phyloP scores from a whole-genome alignment of 2,113 vertebrate genomes.

The Bothrops jararaca region DNA sequence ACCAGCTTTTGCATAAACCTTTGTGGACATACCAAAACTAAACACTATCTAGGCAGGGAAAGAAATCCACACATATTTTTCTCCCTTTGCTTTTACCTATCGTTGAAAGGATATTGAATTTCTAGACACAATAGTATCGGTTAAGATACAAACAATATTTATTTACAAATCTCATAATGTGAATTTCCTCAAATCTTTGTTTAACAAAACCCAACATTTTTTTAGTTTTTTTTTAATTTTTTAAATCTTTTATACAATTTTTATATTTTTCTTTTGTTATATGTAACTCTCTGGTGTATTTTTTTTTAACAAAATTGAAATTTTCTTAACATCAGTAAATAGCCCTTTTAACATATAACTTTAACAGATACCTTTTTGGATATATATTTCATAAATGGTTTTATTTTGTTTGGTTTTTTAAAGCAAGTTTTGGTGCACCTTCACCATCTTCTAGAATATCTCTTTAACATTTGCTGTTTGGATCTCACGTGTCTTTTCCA shows the following conservation, averaged over 20 bases:
- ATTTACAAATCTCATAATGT: neutral
- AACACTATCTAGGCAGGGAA: neutral
- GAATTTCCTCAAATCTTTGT: neutral
- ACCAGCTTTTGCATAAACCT: neutral
- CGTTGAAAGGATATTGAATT: neutral
- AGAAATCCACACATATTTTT: neutral
- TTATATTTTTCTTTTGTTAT: neutral
- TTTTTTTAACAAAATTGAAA: neutral
- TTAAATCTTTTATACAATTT: neutral
- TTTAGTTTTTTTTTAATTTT: neutral
- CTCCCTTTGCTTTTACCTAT: neutral
- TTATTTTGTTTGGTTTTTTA: neutral
- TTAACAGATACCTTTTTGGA: neutral
- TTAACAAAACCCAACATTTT: neutral
- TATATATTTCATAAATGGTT: neutral
- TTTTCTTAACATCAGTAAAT: neutral
- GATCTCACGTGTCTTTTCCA: neutral
- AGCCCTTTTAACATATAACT: neutral
- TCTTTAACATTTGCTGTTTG: neutral
- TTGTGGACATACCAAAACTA: neutral
- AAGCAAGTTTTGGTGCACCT: neutral
- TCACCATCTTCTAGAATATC: neutral
- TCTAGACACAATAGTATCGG: neutral
- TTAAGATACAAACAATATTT: neutral
- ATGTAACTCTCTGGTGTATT: neutral